Percentiles rank a stretch among this genome's conserved stretches.
These are phyloP conservation scores for Xestia xanthographa DNA, from an alignment of 2,888 invertebrate genomes.

Conservation along the genomic window DNA sequence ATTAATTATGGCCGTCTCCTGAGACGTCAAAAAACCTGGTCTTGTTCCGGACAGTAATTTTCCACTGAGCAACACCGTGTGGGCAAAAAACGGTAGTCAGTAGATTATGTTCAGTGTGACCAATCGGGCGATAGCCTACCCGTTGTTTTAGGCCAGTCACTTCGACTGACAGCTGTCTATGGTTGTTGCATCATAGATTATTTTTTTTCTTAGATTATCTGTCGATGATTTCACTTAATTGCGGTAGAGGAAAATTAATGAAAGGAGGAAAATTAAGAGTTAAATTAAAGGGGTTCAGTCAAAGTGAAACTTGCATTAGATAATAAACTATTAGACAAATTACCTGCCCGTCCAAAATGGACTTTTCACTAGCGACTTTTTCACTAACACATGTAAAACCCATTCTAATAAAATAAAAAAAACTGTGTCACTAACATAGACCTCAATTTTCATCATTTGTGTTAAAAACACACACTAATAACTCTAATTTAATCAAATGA, in stretches of 20 bases:
- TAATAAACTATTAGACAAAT: not conserved
- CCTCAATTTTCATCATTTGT: not conserved
- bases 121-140: conserved; percentile 67
- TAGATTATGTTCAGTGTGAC: conserved; percentile 60
- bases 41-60: conserved; percentile 57
- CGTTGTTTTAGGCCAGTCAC: conserved; percentile 74
- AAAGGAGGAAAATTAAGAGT: conserved; percentile 5
- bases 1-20: conserved; percentile 54
- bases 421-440: not conserved
- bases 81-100: conserved; percentile 59
- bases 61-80: conserved; percentile 54
- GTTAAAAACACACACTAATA: not conserved
- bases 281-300: not conserved
- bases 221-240: conserved; percentile 9
- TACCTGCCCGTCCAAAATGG: not conserved
- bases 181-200: conserved; percentile 15
- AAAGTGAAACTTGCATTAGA: not conserved
- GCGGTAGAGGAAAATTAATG: not conserved
- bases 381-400: not conserved
- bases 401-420: no score
- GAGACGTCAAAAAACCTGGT: conserved; percentile 40
- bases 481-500: not conserved
- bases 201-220: conserved; percentile 9
- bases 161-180: conserved; percentile 38
- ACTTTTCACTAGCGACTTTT: not conserved